Percentiles rank a stretch among this genome's conserved stretches.
phyloP scores from a whole-genome alignment of 2,797 vertebrate genomes.

The Sebastolobus altivelis region DNA sequence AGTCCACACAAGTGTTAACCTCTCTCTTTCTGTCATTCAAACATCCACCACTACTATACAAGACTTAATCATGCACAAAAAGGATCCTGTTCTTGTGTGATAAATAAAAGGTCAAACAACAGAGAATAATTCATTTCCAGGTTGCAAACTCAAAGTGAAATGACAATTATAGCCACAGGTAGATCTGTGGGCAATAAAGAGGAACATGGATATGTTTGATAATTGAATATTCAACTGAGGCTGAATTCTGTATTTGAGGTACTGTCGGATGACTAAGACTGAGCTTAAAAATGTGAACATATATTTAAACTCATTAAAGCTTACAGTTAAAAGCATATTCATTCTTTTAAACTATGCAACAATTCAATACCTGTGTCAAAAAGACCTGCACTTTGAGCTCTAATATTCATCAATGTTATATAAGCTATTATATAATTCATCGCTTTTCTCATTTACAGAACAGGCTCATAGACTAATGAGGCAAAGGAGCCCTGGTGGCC shows the following conservation, averaged over 20 bases:
- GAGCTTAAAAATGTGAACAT: background rate
- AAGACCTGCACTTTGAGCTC: background rate
- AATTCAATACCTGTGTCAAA: background rate
- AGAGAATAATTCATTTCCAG: conserved; percentile 29
- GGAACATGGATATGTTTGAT: conserved; percentile 9
- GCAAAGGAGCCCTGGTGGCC: too few relatives aligned
- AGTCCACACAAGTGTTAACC: background rate
- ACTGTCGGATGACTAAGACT: background rate
- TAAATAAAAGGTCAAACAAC: conserved; percentile 40
- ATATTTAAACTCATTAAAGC: too few relatives aligned
- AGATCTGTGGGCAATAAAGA: conserved; percentile 37
- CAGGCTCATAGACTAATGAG: too few relatives aligned
- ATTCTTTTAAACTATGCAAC: background rate
- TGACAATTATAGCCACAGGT: conserved; percentile 52
- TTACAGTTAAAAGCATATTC: too few relatives aligned
- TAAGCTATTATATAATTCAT: too few relatives aligned
- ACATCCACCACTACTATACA: background rate
- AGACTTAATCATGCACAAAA: conserved; percentile 6
- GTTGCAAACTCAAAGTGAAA: conserved; percentile 39
- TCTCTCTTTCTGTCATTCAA: background rate
- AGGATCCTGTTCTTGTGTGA: conserved; percentile 1
- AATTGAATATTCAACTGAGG: background rate
- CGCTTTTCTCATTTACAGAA: too few relatives aligned
- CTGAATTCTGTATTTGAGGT: conserved; percentile 2
- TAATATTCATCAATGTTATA: background rate